A percentile compares a stretch with the other conserved stretches of the same genome.
Evolutionary conservation across 2,797 vertebrate genomes (phyloP).

Genomic region (Phataginus tetradactyla): DNA sequence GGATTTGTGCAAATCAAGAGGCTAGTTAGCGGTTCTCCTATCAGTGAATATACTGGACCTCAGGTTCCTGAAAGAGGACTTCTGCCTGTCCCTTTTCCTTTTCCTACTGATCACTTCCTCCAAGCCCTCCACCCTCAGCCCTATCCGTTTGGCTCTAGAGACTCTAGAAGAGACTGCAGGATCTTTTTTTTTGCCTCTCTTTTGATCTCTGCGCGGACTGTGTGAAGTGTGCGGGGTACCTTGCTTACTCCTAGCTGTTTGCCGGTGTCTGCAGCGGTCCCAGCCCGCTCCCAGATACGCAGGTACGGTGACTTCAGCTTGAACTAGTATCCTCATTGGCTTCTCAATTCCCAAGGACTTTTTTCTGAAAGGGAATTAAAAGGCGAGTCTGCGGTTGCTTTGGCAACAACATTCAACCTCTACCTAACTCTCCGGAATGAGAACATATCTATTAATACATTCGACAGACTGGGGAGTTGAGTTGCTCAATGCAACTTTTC

Average conservation of each 20-base stretch:
- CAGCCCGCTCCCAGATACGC: neutral
- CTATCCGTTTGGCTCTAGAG: neutral
- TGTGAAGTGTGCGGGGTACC: neutral
- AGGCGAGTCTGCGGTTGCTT: slow-evolving; percentile 47
- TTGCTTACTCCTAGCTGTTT: slow-evolving; percentile 16
- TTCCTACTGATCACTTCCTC: neutral
- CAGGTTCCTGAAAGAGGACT: neutral
- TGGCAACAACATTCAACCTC: slow-evolving; percentile 69
- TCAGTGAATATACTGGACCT: neutral
- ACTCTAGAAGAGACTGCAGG: neutral
- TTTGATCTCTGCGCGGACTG: neutral
- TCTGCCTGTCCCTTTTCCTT: neutral
- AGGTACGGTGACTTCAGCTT: slow-evolving; percentile 50
- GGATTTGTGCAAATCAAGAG: neutral
- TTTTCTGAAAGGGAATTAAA: slow-evolving; percentile 62
- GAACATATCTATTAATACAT: slow-evolving; percentile 78
- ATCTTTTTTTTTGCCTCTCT: neutral
- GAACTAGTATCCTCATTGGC: slow-evolving; percentile 13
- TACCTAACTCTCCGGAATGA: slow-evolving; percentile 63
- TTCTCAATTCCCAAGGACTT: slow-evolving; percentile 64
- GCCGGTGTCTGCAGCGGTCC: neutral
- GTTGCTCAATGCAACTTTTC: slow-evolving; percentile 54
- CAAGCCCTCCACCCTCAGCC: neutral
- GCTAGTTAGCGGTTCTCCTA: neutral
- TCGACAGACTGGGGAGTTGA: slow-evolving; percentile 60